These are phyloP conservation scores for Drosophila sproati DNA, from an alignment of 1,140 invertebrate genomes.

Conservation along the genomic window DNA sequence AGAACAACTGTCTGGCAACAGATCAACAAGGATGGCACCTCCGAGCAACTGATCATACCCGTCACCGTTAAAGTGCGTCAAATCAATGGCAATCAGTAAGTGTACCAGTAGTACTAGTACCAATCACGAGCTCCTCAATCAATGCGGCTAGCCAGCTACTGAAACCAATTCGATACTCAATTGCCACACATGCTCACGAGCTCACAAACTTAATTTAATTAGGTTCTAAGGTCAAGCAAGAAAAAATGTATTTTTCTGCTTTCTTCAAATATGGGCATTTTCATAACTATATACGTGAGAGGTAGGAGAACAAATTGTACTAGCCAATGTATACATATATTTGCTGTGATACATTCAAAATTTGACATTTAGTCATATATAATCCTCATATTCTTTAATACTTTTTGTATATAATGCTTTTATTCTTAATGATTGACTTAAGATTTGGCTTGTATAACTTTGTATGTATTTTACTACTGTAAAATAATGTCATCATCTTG, in stretches of 20 bases:
- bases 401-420: too few relatives aligned
- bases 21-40: conserved; percentile 87
- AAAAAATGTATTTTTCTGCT: background rate
- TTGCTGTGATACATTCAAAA: too few relatives aligned
- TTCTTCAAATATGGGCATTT: conserved; percentile 3
- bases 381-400: too few relatives aligned
- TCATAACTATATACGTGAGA: background rate
- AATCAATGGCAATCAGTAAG: conserved; percentile 83
- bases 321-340: too few relatives aligned
- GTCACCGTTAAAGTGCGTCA: conserved; percentile 79
- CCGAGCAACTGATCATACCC: conserved; percentile 73
- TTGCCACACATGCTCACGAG: background rate
- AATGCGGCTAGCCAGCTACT: conserved; percentile 12
- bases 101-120: conserved; percentile 33
- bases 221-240: background rate
- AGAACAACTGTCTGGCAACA: conserved; percentile 97
- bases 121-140: background rate
- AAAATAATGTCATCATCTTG: too few relatives aligned
- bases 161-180: background rate
- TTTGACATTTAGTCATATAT: too few relatives aligned
- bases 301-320: too few relatives aligned
- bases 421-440: too few relatives aligned
- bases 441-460: too few relatives aligned
- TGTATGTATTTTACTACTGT: too few relatives aligned
- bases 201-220: background rate